Percentiles rank a stretch among this genome's conserved stretches.
phyloP scores from a whole-genome alignment of 2,113 vertebrate genomes.

The Entelurus aequoreus region DNA sequence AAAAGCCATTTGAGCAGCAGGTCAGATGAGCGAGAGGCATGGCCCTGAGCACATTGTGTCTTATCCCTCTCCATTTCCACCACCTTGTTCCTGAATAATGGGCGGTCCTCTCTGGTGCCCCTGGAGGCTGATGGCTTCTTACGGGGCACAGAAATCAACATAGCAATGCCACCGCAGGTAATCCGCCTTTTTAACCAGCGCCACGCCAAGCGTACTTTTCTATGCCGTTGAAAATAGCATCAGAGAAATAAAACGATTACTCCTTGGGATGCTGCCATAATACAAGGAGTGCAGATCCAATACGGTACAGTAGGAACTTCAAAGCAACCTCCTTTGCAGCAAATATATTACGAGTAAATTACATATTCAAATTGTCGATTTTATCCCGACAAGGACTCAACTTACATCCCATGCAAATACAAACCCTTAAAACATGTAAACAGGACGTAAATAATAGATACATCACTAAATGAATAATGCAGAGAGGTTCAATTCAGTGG shows the following conservation, averaged over 20 bases:
- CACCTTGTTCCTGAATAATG: conserved; percentile 72
- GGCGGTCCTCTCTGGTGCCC: conserved; percentile 64
- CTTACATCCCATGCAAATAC: conserved; percentile 1
- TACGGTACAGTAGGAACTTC: conserved; percentile 27
- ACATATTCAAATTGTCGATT: conserved; percentile 2
- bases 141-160: conserved; percentile 65
- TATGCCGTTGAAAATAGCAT: conserved; percentile 57
- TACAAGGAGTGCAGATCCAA: conserved; percentile 42
- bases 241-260: conserved; percentile 43
- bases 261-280: conserved; percentile 39
- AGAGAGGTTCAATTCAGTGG: neutral
- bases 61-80: conserved; percentile 74
- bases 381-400: conserved; percentile 1
- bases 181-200: conserved; percentile 65
- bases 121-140: conserved; percentile 67
- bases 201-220: conserved; percentile 43
- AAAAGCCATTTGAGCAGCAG: conserved; percentile 74
- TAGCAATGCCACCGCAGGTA: conserved; percentile 60
- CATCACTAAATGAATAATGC: neutral
- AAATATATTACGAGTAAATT: conserved; percentile 17
- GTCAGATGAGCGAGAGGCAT: conserved; percentile 65
- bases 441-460: neutral
- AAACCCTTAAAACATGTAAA: conserved; percentile 4
- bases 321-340: conserved; percentile 10
- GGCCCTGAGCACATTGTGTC: conserved; percentile 72